Percentiles rank a stretch among this genome's conserved stretches.
phyloP scores from a whole-genome alignment of 2,797 vertebrate species.

The Sandelia bainsii region DNA sequence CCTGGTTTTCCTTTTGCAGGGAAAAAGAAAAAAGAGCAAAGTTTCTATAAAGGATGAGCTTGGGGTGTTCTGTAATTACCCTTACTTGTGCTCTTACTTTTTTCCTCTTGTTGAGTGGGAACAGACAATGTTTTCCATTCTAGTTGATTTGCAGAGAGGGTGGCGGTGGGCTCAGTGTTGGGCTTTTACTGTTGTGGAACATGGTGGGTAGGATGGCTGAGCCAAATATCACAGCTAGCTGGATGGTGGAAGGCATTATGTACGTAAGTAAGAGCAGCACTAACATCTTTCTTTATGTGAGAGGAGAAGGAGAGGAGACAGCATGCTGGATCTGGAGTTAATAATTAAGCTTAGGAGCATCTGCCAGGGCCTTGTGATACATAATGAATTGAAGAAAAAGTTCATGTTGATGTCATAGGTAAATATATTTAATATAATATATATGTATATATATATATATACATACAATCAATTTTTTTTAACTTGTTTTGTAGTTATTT shows the following conservation, averaged over 20 bases:
- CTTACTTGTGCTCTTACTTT: conserved; percentile 58
- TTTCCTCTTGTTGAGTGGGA: conserved; percentile 63
- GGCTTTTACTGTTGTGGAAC: conserved; percentile 63
- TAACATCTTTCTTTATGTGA: conserved; percentile 69
- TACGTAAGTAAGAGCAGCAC: conserved; percentile 79
- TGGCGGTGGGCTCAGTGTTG: conserved; percentile 63
- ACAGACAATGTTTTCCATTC: conserved; percentile 73
- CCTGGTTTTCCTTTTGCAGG: conserved; percentile 85
- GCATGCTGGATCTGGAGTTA: conserved; percentile 57
- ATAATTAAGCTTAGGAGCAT: conserved; percentile 69
- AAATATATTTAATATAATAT: not conserved
- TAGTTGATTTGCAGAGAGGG: conserved; percentile 66
- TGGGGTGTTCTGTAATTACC: conserved; percentile 74
- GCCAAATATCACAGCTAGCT: conserved; percentile 73
- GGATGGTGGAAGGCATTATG: conserved; percentile 65
- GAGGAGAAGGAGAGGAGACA: conserved; percentile 39
- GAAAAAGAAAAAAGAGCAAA: conserved; percentile 51
- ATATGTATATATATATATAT: too few species aligned
- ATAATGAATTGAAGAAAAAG: conserved; percentile 15
- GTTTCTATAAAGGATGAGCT: conserved; percentile 77
- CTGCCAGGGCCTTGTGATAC: conserved; percentile 52
- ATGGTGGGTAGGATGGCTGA: conserved; percentile 64
- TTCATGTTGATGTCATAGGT: conserved; percentile 20
- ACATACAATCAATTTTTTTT: too few species aligned
- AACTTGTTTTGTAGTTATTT: not conserved